Conservation (phyloP, 2,888 invertebrate genomes). For the Callosobruchus maculatus region DNA sequence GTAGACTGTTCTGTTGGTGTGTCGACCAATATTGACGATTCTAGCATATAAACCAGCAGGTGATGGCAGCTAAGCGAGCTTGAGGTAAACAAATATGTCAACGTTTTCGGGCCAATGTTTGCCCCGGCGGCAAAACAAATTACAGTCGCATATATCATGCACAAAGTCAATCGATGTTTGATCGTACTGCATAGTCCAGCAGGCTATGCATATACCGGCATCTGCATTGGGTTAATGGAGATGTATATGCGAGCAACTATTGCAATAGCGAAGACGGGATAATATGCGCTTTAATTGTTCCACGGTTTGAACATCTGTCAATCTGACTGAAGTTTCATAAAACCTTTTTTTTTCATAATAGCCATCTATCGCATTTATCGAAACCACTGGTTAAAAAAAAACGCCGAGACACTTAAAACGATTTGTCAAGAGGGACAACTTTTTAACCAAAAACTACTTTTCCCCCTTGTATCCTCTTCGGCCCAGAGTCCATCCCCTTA, state of each 20-base stretch:
- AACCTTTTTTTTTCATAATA: no score
- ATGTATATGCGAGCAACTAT: neutral
- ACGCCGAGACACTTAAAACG: no score
- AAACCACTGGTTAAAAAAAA: no score
- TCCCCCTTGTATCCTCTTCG: no score
- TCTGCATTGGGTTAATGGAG: neutral
- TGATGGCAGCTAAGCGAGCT: neutral
- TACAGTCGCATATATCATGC: neutral
- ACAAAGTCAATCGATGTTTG: neutral
- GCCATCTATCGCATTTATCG: no score
- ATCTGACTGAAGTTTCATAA: neutral
- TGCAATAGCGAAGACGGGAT: neutral
- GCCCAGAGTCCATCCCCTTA: no score
- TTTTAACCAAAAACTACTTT: no score
- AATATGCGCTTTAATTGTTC: neutral
- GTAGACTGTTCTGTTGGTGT: neutral
- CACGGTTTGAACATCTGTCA: neutral
- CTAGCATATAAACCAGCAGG: neutral
- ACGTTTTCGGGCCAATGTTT: neutral
- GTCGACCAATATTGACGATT: neutral
- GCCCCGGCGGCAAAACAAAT: neutral
- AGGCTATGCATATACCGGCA: neutral
- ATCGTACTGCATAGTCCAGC: neutral
- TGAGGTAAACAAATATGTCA: neutral
- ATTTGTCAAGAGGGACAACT: no score